These are phyloP conservation scores for Pontoporia blainvillei DNA, from an alignment of 2,113 vertebrate genomes.

Conservation along the genomic window DNA sequence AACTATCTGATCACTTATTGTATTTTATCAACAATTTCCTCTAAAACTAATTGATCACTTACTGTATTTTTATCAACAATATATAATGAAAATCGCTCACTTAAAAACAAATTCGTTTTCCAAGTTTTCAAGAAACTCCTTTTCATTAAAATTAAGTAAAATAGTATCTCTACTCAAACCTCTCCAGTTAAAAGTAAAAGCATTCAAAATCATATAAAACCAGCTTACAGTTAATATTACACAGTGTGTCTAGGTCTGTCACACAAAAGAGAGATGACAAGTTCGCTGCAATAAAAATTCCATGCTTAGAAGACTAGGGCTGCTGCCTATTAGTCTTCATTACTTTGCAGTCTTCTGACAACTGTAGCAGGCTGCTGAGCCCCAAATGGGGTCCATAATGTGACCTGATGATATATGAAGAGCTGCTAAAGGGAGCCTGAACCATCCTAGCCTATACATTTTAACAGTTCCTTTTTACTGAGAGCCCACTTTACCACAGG, in stretches of 20 bases:
- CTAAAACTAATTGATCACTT: conserved; percentile 64
- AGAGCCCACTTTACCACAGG: conserved; percentile 88
- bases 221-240: conserved; percentile 84
- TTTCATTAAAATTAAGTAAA: conserved; percentile 81
- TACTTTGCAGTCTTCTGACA: conserved; percentile 94
- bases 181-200: conserved; percentile 83
- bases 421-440: conserved; percentile 90
- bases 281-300: conserved; percentile 92
- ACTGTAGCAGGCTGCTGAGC: conserved; percentile 92
- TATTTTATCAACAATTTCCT: conserved; percentile 67
- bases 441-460: conserved; percentile 89
- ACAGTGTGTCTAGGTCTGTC: conserved; percentile 86
- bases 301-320: conserved; percentile 89
- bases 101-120: conserved; percentile 56
- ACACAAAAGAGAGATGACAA: conserved; percentile 91
- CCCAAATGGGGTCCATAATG: conserved; percentile 93
- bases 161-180: conserved; percentile 74
- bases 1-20: conserved; percentile 65
- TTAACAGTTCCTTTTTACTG: conserved; percentile 88
- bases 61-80: conserved; percentile 61
- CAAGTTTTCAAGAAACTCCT: conserved; percentile 65
- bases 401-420: conserved; percentile 95
- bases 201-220: conserved; percentile 80
- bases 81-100: conserved; percentile 69
- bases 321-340: conserved; percentile 94